phyloP scores from a whole-genome alignment of 2,113 vertebrate genomes.

The Podarcis muralis region DNA sequence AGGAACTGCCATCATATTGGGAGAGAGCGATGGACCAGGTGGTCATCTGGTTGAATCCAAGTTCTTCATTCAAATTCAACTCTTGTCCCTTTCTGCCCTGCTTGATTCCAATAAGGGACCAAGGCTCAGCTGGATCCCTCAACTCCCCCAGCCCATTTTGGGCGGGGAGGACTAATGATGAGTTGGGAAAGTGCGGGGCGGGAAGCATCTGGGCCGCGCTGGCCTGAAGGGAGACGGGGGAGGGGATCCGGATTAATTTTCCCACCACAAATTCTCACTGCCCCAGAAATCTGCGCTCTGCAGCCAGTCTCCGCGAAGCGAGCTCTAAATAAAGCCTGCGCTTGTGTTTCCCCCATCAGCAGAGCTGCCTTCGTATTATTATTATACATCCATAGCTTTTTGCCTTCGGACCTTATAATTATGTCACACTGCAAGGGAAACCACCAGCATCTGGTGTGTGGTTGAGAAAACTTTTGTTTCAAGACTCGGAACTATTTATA shows the following conservation, averaged over 20 bases:
- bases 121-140: neutral
- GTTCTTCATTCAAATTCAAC: slow-evolving; percentile 39
- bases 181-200: neutral
- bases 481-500: slow-evolving; percentile 84
- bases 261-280: slow-evolving; percentile 35
- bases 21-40: neutral
- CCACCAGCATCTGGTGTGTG: slow-evolving; percentile 84
- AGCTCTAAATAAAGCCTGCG: slow-evolving; percentile 63
- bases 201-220: slow-evolving; percentile 25
- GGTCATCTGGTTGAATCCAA: neutral
- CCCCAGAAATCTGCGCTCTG: slow-evolving; percentile 35
- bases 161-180: neutral
- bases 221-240: slow-evolving; percentile 2
- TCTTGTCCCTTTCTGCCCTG: slow-evolving; percentile 68
- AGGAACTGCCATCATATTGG: neutral
- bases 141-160: neutral
- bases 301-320: slow-evolving; percentile 34
- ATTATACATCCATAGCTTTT: slow-evolving; percentile 72
- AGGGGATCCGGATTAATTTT: slow-evolving; percentile 26
- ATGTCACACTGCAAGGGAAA: slow-evolving; percentile 84
- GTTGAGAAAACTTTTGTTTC: slow-evolving; percentile 84
- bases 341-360: slow-evolving; percentile 66
- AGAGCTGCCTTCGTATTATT: slow-evolving; percentile 66
- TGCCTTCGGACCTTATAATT: slow-evolving; percentile 82
- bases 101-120: slow-evolving; percentile 50